Evolutionary conservation across 2,113 vertebrate species (phyloP).

Genomic region (Muscicapa adusta): DNA sequence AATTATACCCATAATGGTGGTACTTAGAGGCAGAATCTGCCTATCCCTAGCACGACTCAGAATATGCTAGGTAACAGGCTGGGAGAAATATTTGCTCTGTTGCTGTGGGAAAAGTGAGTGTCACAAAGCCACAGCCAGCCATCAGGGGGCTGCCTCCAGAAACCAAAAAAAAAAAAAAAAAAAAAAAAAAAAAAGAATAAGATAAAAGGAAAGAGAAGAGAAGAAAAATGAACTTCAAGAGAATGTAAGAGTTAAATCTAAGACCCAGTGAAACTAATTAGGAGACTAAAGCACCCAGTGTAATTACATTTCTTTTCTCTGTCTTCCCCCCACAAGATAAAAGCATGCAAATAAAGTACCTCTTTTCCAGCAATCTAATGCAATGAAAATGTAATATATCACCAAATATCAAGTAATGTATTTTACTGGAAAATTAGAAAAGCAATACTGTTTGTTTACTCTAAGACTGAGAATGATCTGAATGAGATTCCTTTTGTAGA

Average conservation of each 20-base stretch:
- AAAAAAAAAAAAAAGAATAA: neutral
- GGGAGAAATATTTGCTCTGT: neutral
- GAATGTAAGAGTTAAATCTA: slow-evolving; percentile 6
- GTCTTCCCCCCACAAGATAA: neutral
- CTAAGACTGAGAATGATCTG: neutral
- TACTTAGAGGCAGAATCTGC: neutral
- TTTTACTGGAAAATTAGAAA: slow-evolving; percentile 22
- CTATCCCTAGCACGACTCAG: neutral
- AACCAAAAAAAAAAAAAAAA: neutral
- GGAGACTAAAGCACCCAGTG: neutral
- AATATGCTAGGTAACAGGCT: neutral
- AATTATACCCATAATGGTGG: neutral
- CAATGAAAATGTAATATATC: neutral
- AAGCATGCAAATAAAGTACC: neutral
- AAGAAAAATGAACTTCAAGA: neutral
- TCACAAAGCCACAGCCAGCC: neutral
- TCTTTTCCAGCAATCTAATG: neutral
- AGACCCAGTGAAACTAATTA: slow-evolving; percentile 3
- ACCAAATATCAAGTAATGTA: neutral
- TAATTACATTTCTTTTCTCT: neutral
- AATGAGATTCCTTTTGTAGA: neutral
- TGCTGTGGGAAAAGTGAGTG: neutral
- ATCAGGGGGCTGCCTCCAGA: neutral
- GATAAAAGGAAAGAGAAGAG: neutral
- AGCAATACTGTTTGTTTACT: neutral